A percentile compares a stretch with the other conserved stretches of the same genome.
phyloP scores from a whole-genome alignment of 1,140 invertebrate genomes.

The Temnothorax nylanderi region DNA sequence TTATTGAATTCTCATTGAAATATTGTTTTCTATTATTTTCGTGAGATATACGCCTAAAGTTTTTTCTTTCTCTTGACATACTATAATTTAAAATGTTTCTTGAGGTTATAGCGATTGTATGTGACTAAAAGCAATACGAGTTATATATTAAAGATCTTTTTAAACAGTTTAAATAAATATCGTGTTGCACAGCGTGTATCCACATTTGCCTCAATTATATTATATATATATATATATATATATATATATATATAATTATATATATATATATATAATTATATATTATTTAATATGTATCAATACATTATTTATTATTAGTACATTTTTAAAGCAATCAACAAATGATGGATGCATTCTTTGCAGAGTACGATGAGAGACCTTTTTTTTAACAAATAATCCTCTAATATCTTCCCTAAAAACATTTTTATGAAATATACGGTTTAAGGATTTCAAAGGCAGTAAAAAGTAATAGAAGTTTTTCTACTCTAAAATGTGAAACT shows the following conservation, averaged over 20 bases:
- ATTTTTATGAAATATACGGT: background rate
- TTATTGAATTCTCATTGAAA: background rate
- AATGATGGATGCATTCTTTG: slow-evolving; percentile 17
- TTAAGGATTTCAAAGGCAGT: background rate
- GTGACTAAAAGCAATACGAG: background rate
- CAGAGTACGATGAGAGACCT: background rate
- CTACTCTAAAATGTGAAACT: background rate
- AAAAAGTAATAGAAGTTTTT: background rate
- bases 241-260: background rate
- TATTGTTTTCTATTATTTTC: background rate
- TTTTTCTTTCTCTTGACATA: background rate
- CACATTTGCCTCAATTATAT: background rate
- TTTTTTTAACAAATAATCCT: background rate
- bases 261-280: background rate
- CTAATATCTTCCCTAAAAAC: background rate
- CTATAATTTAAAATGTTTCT: too few species aligned
- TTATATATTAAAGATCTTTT: slow-evolving; percentile 7
- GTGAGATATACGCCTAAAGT: background rate
- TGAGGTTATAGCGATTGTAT: background rate
- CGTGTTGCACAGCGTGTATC: background rate
- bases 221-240: too few species aligned
- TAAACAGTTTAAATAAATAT: background rate
- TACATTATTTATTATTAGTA: background rate
- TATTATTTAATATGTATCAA: background rate
- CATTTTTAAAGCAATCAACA: background rate